Percentiles rank a stretch among this genome's conserved stretches.
These are phyloP conservation scores for Mohoua ochrocephala DNA, from an alignment of 2,113 vertebrate genomes.

Conservation along the genomic window DNA sequence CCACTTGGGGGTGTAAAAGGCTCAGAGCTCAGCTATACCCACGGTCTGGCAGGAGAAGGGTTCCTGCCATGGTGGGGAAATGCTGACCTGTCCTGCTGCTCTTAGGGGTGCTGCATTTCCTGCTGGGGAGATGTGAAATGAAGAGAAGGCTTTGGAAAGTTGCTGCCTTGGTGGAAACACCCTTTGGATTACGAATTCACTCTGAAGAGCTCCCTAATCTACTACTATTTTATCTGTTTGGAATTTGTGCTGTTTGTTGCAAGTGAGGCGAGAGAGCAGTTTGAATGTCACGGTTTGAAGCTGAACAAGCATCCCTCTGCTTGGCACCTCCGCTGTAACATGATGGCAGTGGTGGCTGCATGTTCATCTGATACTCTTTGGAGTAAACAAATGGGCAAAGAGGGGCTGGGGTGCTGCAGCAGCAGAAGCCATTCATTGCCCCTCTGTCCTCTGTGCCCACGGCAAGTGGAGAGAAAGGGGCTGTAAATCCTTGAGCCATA, in stretches of 20 bases:
- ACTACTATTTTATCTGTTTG: not conserved
- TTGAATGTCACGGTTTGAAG: not conserved
- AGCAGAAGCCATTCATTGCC: not conserved
- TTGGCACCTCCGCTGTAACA: not conserved
- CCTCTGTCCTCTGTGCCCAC: not conserved
- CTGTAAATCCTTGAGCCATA: not conserved
- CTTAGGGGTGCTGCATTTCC: fast-evolving
- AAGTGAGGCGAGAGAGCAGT: not conserved
- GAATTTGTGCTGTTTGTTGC: not conserved
- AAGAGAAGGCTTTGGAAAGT: not conserved
- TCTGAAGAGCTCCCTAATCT: not conserved
- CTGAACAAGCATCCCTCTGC: not conserved
- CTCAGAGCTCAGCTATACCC: not conserved
- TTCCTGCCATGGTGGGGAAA: not conserved
- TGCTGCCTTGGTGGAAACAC: not conserved
- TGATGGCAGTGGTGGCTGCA: not conserved
- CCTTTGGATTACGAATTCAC: not conserved
- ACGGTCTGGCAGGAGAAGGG: not conserved
- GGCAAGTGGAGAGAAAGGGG: not conserved
- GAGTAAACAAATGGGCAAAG: not conserved
- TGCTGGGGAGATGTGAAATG: not conserved
- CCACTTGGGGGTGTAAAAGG: not conserved
- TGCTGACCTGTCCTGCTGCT: not conserved
- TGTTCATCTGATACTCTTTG: not conserved
- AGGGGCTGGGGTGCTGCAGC: not conserved